Evolutionary conservation across 2,797 vertebrate genomes (phyloP).

Genomic region (Nasua narica): DNA sequence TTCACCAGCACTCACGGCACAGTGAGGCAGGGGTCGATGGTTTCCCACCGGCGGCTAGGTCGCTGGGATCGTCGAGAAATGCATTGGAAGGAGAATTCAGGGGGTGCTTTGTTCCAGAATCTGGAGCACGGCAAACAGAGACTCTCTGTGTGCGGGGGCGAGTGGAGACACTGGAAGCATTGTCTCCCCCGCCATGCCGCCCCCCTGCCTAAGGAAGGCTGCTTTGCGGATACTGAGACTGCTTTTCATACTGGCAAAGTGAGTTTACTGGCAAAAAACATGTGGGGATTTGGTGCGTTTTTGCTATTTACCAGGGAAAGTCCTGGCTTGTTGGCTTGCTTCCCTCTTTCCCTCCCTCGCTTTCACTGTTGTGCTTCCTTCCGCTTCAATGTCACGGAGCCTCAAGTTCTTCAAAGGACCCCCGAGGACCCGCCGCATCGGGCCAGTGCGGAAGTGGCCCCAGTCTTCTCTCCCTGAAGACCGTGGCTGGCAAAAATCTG

Average conservation of each 20-base stretch:
- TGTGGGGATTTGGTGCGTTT: neutral
- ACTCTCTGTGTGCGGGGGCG: neutral
- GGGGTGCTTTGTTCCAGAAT: neutral
- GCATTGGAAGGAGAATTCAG: neutral
- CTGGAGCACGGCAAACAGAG: neutral
- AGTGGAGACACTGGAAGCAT: neutral
- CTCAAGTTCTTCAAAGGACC: neutral
- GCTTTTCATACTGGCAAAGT: neutral
- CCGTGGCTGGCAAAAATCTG: neutral
- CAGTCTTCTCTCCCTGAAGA: neutral
- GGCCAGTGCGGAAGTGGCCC: neutral
- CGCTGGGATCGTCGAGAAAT: neutral
- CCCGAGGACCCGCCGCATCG: neutral
- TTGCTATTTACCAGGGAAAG: neutral
- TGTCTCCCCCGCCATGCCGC: neutral
- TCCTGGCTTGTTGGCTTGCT: neutral
- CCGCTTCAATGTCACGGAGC: neutral
- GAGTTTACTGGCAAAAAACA: neutral
- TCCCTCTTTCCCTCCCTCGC: neutral
- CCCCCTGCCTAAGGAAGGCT: neutral
- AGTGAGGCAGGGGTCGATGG: neutral
- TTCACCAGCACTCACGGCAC: neutral
- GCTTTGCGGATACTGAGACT: neutral
- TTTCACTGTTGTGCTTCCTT: neutral
- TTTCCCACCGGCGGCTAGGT: neutral